A percentile compares a stretch with the other conserved stretches of the same genome.
These are phyloP conservation scores for Cephus spinipes DNA, from an alignment of 2,888 invertebrate species.

Conservation along the genomic window DNA sequence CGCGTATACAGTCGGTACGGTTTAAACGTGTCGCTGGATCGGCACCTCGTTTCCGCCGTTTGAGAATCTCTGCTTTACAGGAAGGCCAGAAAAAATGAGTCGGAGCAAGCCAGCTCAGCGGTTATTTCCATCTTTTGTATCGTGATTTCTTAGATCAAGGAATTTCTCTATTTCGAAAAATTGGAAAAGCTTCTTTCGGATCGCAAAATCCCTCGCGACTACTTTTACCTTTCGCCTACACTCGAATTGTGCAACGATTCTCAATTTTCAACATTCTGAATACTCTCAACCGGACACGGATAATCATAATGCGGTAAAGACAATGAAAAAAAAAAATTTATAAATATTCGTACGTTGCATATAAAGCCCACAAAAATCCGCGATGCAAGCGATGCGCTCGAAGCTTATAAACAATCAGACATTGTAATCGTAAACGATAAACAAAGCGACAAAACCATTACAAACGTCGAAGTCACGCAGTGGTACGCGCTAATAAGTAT, in stretches of 20 bases:
- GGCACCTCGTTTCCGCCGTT: background rate
- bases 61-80: constrained; percentile 5
- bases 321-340: background rate
- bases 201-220: too few relatives aligned
- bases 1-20: background rate
- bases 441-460: background rate
- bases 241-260: background rate
- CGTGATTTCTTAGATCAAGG: background rate
- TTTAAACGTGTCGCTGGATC: background rate
- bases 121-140: constrained; percentile 4
- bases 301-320: background rate
- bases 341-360: background rate
- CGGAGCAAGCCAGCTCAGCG: background rate
- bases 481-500: too few relatives aligned
- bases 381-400: background rate
- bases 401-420: constrained; percentile 24
- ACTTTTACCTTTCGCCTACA: background rate
- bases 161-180: background rate
- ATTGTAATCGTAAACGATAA: constrained; percentile 23
- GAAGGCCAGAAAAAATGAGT: constrained; percentile 3
- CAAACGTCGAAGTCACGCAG: too few relatives aligned
- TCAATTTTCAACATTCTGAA: background rate
- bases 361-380: too few relatives aligned
- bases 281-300: background rate
- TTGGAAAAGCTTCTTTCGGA: background rate